phyloP scores from a whole-genome alignment of 2,113 vertebrate species.

The Catharus bicknelli region DNA sequence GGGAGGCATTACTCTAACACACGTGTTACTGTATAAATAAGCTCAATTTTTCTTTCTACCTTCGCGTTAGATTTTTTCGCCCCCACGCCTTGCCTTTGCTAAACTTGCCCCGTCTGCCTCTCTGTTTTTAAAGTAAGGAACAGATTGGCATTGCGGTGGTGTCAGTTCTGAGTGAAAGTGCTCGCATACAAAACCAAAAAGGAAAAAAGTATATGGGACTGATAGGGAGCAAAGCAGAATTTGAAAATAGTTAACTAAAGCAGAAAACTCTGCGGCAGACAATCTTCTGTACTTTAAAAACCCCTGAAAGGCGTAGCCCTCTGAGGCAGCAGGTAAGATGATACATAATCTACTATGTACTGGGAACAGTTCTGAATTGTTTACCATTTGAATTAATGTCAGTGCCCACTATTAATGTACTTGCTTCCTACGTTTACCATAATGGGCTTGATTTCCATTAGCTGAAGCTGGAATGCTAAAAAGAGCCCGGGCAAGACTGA shows the following conservation, averaged over 20 bases:
- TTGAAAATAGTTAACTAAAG: background rate
- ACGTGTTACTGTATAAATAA: conserved; percentile 68
- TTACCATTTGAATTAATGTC: conserved; percentile 65
- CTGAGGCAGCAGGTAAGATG: conserved; percentile 24
- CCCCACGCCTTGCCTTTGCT: background rate
- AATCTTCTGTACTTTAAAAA: background rate
- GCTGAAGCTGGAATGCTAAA: conserved; percentile 47
- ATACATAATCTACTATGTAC: background rate
- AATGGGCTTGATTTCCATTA: conserved; percentile 69
- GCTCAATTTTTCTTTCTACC: conserved; percentile 40
- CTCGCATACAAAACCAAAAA: background rate
- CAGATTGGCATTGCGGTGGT: background rate
- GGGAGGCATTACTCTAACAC: conserved; percentile 51
- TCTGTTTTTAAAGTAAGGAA: background rate
- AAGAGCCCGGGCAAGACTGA: conserved; percentile 47
- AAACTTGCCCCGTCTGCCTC: background rate
- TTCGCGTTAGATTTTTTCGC: background rate
- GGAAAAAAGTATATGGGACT: background rate
- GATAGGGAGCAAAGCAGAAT: background rate
- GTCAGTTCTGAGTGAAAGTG: background rate
- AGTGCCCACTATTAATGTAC: conserved; percentile 63
- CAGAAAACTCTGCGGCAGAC: background rate
- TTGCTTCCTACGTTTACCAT: conserved; percentile 58
- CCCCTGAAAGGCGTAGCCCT: background rate
- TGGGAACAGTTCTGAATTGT: conserved; percentile 56